Evolutionary conservation across 2,888 invertebrate species (phyloP), one percentile per base, ranked within the genome.

Genomic region (Elgonia sp.): DNA sequence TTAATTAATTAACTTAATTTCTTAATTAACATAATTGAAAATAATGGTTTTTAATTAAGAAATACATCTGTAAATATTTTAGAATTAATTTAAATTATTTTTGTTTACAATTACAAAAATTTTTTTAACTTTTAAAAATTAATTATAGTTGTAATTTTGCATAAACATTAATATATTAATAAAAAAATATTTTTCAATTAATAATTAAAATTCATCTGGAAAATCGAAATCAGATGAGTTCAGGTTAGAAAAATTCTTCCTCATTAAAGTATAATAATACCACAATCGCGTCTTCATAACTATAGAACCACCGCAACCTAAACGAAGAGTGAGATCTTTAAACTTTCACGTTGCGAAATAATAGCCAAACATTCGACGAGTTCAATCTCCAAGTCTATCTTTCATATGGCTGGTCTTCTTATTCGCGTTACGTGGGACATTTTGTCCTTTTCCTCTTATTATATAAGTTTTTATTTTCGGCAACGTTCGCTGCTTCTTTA

Each of bases 341-440:
- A 91, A 92, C 92, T 92, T 92, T 92, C 92, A 91, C 91, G 89
- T 92, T 92, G 90, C 91, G 92, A 91, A 91, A 92, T 90, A 89
- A 91, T 91, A 92, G 90, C 89, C 91, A 91, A 91, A 91, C 91
- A 91, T 90, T 89, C 87, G 55, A 75, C 75, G 77, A 75, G 84
- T 80, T 81, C 72, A 81, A 82, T 86, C 79, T 76, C 75, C 3
- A 55, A 50, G 57, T 86, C 79, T 50, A 53, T 84, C 76, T 87
- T 60, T 75, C 57, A 53, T 63, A 55, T 46, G 57, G 20, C 75
- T 62, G 62, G 53, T 55, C 72, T 63, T 72, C 81, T 39, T 21
- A 60, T 60, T 46, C 21, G 39, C 18, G 63, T 81, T 81, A 81
- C 72, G 81, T 72, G 20, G 53, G 50, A 53, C 63, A 70, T 60